Evolutionary conservation across 35 echinoderm and acorn worm genomes (phyloP).

Genomic region (Ophioderma brevispina): DNA sequence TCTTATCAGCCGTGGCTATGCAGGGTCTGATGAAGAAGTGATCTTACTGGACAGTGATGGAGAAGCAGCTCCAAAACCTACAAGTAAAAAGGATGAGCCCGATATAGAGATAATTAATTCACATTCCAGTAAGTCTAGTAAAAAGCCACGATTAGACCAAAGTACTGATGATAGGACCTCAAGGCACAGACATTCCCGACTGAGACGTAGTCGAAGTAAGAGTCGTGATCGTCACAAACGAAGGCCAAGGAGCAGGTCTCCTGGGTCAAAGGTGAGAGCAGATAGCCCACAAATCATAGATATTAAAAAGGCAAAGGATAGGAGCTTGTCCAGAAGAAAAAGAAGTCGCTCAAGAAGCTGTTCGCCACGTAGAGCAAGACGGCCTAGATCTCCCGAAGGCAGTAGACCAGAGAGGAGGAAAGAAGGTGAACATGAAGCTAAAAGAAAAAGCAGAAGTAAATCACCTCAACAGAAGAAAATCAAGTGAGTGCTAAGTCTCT

Average conservation of each 20-base stretch:
- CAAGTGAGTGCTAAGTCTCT: not conserved
- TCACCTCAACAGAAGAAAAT: not conserved
- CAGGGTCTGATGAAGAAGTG: slow-evolving; percentile 55
- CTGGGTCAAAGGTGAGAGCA: slow-evolving; percentile 20
- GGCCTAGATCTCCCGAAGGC: not conserved
- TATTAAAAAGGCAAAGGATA: not conserved
- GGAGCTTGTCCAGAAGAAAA: slow-evolving; percentile 1
- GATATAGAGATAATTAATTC: slow-evolving; percentile 20
- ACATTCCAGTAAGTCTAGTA: slow-evolving; percentile 24
- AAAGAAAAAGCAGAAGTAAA: not conserved
- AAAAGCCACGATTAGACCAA: not conserved
- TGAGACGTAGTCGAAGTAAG: slow-evolving; percentile 33
- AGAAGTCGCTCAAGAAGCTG: not conserved
- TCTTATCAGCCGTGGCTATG: slow-evolving; percentile 13
- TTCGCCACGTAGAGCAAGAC: not conserved
- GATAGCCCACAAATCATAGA: not conserved
- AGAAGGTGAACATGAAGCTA: not conserved
- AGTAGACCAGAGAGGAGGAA: not conserved
- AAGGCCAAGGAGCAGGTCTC: slow-evolving; percentile 24
- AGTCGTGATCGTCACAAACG: not conserved
- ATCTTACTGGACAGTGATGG: slow-evolving; percentile 42
- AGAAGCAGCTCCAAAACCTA: slow-evolving; percentile 32
- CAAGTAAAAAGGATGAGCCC: slow-evolving; percentile 3
- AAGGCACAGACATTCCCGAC: slow-evolving; percentile 17
- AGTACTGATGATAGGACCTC: slow-evolving; percentile 17